Base-by-base conservation (phyloP, 2,113 vertebrate species). In the Nipponia nippon region DNA sequence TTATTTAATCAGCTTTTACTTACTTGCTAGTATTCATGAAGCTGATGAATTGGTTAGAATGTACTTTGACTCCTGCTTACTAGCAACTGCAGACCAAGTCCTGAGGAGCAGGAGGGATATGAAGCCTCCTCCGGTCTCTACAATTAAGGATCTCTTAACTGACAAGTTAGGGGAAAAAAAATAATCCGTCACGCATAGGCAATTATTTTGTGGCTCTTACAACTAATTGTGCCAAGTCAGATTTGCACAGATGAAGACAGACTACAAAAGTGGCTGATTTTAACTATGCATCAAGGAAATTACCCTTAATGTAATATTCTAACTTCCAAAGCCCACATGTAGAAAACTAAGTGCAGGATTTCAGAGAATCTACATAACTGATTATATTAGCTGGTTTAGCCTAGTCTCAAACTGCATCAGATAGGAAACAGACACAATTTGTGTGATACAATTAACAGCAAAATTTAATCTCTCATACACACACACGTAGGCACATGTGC, bases 311-410 rank as follows among this genome's bases (percentile, higher is more conserved):
- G 23, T 23, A 67, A 87, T 47, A 66, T 16, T 44, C 32, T 26
- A 34, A 63, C 26, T 82, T 87, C 78, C 55, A 72, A 93, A 87
- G 47, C 52, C 38, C 62, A 25, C 10, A 6, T 1, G 47, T 71
- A 94, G 70, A 38, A 76, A 89, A 56, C 53, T 22, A 65, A 73
- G 29, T 8, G 30, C 56, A 75, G 58, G 32, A 47, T 82, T 90
- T 85, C 83, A 63, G 87, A 44, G n/a, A 87, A 91, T 71, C 47
- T 79, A 13, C 61, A 25, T 44, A 91, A 92, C 89, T 91, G 81
- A 89, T 80, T 73, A 20, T 36, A 86, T 83, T 84, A 90, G 47
- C 49, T n/a, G 34, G 42, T 62, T 87, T 78, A 58, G 63, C 63
- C 34, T 36, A 53, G 72, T 93, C 84, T 94, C 91, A 89, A 46